phyloP scores from a whole-genome alignment of 2,797 vertebrate genomes.

The Hozukius guyotensis region DNA sequence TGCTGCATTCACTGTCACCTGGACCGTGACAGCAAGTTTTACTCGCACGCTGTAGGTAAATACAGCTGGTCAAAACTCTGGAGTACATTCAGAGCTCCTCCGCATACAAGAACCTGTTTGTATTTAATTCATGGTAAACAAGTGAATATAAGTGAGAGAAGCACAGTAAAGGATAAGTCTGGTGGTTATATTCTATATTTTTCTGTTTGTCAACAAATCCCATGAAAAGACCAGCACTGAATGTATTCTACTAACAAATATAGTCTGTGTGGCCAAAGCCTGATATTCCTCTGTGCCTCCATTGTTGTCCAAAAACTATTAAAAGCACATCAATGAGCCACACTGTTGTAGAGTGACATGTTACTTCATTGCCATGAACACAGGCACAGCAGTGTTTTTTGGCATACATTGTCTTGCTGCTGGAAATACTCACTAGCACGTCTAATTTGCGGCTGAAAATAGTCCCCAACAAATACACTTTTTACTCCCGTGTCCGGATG shows the following conservation, averaged over 20 bases:
- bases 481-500: background rate
- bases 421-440: background rate
- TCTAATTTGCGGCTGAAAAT: background rate
- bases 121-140: background rate
- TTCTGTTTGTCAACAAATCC: background rate
- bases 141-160: background rate
- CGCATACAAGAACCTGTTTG: background rate
- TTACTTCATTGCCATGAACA: background rate
- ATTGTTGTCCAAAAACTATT: background rate
- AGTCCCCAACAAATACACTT: background rate
- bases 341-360: background rate
- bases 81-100: background rate
- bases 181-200: background rate
- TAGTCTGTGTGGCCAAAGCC: background rate
- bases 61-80: conserved; percentile 14
- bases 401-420: background rate
- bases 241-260: background rate
- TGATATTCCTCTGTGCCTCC: background rate
- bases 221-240: background rate
- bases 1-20: conserved; percentile 22
- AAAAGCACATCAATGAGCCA: background rate
- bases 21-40: conserved; percentile 3
- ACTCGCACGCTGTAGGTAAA: conserved; percentile 6
- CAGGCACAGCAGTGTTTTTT: background rate
- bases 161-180: background rate